phyloP scores from a whole-genome alignment of 2,797 vertebrate genomes.

The Aselliscus stoliczkanus region DNA sequence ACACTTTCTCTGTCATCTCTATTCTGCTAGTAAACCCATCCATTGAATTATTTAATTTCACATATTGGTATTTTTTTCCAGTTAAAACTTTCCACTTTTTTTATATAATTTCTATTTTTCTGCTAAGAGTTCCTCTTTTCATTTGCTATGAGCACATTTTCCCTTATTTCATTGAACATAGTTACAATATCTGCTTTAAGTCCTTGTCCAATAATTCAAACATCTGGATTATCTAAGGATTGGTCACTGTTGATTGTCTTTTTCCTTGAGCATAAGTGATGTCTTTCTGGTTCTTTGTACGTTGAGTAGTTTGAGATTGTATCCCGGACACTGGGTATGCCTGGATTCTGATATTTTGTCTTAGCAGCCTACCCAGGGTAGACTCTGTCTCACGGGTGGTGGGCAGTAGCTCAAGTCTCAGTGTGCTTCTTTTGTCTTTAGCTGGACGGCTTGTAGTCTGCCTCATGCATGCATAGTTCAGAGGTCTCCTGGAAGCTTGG shows the following conservation, averaged over 20 bases:
- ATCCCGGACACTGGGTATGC: background rate
- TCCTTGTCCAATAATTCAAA: background rate
- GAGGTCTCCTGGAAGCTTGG: background rate
- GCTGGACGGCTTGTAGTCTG: background rate
- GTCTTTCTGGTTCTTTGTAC: background rate
- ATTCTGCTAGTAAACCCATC: background rate
- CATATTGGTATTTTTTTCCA: background rate
- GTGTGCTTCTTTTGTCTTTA: background rate
- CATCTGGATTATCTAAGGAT: background rate
- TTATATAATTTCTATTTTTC: background rate
- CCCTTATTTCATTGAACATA: background rate
- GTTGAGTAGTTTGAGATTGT: background rate
- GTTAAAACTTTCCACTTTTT: background rate
- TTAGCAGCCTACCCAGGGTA: background rate
- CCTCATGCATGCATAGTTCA: background rate
- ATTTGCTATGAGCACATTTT: background rate
- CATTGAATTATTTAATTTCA: background rate
- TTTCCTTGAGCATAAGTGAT: background rate
- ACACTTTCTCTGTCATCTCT: background rate
- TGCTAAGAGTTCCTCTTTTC: background rate
- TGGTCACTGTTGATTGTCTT: background rate
- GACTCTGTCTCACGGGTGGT: accelerated
- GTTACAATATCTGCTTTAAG: background rate
- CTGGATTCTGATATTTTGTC: background rate
- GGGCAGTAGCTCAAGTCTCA: background rate